Conservation (phyloP, 2,797 vertebrate genomes). For the Enteromius anoplus region DNA sequence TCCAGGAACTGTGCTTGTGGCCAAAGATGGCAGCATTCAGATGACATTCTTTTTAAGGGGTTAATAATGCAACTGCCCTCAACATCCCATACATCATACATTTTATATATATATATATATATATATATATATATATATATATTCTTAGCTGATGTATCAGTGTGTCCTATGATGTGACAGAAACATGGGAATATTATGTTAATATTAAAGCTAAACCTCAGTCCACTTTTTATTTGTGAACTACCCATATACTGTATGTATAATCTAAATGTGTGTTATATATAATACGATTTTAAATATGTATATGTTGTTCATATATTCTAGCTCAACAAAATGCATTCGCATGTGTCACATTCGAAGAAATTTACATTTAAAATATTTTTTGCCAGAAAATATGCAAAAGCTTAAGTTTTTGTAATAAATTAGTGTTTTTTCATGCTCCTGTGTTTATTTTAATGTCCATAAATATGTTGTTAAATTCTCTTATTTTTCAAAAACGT, state of each 20-base stretch:
- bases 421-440: background rate
- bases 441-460: background rate
- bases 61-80: background rate
- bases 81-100: background rate
- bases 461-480: too few species aligned
- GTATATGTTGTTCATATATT: background rate
- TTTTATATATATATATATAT: too few species aligned
- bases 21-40: background rate
- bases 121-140: too few species aligned
- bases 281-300: background rate
- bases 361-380: background rate
- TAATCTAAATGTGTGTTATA: too few species aligned
- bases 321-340: background rate
- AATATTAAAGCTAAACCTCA: too few species aligned
- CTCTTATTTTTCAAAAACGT: background rate
- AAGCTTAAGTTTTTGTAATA: background rate
- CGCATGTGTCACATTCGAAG: background rate
- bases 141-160: too few species aligned
- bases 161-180: too few species aligned
- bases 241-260: too few species aligned
- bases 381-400: too few species aligned
- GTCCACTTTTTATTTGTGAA: too few species aligned
- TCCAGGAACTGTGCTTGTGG: background rate
- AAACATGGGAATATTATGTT: too few species aligned
- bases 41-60: background rate